Base-by-base conservation (phyloP, 2,797 vertebrate genomes). In the Craterocephalus amniculus region DNA sequence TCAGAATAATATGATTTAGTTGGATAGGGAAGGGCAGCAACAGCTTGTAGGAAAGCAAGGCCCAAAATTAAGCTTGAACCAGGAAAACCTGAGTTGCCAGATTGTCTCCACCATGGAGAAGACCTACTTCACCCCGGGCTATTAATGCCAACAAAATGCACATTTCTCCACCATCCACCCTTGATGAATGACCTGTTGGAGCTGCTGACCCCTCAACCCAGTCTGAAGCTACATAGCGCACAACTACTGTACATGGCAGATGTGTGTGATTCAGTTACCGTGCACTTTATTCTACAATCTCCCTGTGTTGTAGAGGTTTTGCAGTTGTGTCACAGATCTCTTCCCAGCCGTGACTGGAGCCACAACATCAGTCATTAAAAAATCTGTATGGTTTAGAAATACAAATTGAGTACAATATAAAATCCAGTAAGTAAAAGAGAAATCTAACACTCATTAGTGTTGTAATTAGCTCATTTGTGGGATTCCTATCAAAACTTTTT, bases 241-340 rank as follows among this genome's bases (percentile, higher is more conserved):
- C 88, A 91, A 90, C 70, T 70, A 58, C 71, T 87, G 79, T 75
- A 86, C 72, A 54, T 64, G 59, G 43, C 81, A 71, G 74, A 87
- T 26, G 67, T 74, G 81, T 88, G 66, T 84, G 76, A 87, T 74
- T 88, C 70, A 70, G 76, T 88, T 83, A 73, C 67, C 67, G 84
- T 80, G 89, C 90, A 92, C 88, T 92, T 92, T 91, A 90, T 86
- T 90, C 78, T 90, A 88, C 87, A 86, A 81, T 80, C 80, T 78
- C 62, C 80, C 65, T 61, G 57, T 74, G 75, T 74, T 73, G 76
- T 55, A 29, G 59, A 73, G 70, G 76, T 71, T 78, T 67, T 70
- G 55, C 63, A 69, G 65, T 63, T 65, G 66, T 72, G 76, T 79
- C 58, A 75, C 69, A 70, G 40, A 76, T 63, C 55, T 71, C 51